A percentile compares a stretch with the other conserved stretches of the same genome.
Evolutionary conservation across 2,888 invertebrate genomes (phyloP).

Genomic region (Buathra laborator): DNA sequence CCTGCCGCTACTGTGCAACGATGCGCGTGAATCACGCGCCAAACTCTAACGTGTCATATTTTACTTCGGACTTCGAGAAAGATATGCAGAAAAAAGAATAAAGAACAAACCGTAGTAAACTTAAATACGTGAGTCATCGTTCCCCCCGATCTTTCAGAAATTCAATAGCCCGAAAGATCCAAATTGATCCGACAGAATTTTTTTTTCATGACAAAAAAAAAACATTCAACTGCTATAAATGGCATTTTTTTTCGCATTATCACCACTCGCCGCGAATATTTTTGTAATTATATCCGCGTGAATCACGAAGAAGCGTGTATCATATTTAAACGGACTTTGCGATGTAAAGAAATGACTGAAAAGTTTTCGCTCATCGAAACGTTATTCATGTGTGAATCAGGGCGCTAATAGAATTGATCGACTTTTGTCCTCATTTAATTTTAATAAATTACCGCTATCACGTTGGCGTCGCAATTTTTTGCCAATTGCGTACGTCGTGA

Average conservation of each 20-base stretch:
- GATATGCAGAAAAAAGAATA: background rate
- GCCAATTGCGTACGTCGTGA: background rate
- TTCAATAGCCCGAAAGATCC: too few relatives aligned
- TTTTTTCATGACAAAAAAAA: too few relatives aligned
- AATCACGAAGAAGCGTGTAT: background rate
- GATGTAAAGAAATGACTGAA: background rate
- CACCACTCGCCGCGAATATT: background rate
- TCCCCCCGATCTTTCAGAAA: too few relatives aligned
- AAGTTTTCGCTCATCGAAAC: background rate
- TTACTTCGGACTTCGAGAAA: slow-evolving; percentile 34
- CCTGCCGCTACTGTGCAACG: slow-evolving; percentile 22
- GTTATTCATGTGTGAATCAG: background rate
- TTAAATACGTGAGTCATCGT: background rate
- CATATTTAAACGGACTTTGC: background rate
- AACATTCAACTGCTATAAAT: too few relatives aligned
- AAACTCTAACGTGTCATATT: slow-evolving; percentile 31
- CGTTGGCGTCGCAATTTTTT: background rate
- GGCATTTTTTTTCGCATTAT: too few relatives aligned
- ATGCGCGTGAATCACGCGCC: slow-evolving; percentile 52
- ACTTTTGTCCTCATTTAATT: background rate
- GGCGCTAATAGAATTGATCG: background rate
- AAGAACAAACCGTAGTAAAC: background rate
- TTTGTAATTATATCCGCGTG: background rate
- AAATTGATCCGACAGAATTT: too few relatives aligned
- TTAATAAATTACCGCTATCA: background rate